Base-by-base conservation (phyloP, 1,140 invertebrate species). In the Metopolophium dirhodum region DNA sequence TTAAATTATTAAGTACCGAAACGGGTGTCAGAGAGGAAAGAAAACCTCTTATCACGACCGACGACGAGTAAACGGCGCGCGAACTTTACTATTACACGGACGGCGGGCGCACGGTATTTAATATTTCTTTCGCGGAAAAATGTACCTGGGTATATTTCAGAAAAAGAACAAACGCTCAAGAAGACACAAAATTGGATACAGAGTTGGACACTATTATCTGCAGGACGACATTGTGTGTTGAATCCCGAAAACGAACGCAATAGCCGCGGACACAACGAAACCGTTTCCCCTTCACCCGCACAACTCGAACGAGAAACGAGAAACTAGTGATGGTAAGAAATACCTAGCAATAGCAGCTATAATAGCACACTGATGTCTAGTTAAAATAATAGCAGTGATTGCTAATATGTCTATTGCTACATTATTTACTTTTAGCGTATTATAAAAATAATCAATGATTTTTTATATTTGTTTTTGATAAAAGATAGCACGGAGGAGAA, bases 261-360 rank as follows among this genome's bases (percentile, higher is more conserved):
- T 26, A 37, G n/a, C 26, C 89, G 41, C 37, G 23, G 37, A 47
- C 49, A n/a, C 61, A 4, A 68, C 20, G 20, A 77, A 37, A 7
- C 4, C 22, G 26, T 1, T 8, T 82, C 30, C 90, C 90, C 57
- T 82, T 92, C 91, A 93, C 91, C 91, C 26, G 68, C 54, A 41
- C 82, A 8, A 41, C 49, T 4, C 49, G 49, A 11, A 93, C 77
- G 91, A 93, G 85, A 83, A 83, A 93, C 61, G 83, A 77, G 68
- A 57, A 86, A 93, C 91, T 86, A 37, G 37, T 37, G 2, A 37
- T 37, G 37, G 37, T 37, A 37, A 37, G 37, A 37, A 37, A 37
- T 37, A 37, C 37, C 2, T 37, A 37, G 37, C 37, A 37, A 37
- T 37, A 37, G 37, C 37, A 37, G 37, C 37, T 37, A 37, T 37